Percentiles rank a stretch among this genome's conserved stretches.
Conservation (phyloP, 1,140 invertebrate species). For the Pseudomyrmex pallidus region DNA sequence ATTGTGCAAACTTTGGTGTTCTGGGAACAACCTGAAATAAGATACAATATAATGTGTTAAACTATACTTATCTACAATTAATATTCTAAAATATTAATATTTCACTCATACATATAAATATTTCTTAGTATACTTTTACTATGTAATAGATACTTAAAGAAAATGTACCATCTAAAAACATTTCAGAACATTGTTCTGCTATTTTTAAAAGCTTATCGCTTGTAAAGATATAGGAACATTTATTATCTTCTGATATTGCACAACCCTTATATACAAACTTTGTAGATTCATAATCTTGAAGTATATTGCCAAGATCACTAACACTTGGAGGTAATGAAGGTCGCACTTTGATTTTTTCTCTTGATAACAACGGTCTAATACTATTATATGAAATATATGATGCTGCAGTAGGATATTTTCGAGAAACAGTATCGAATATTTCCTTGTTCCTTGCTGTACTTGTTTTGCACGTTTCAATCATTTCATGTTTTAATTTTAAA, state of each 20-base stretch:
- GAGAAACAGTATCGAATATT: constrained; percentile 19
- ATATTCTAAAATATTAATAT: too few relatives aligned
- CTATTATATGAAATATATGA: constrained; percentile 3
- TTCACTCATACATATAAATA: too few relatives aligned
- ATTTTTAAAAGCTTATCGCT: too few relatives aligned
- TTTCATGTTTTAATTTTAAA: constrained; percentile 13
- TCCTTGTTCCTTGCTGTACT: constrained; percentile 1
- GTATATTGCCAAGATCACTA: background rate
- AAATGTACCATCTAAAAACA: too few relatives aligned
- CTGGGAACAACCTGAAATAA: too few relatives aligned
- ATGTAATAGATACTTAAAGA: too few relatives aligned
- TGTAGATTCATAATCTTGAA: background rate
- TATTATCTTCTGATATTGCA: constrained; percentile 2
- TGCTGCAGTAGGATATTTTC: constrained; percentile 11
- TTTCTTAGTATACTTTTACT: too few relatives aligned
- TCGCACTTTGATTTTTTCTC: constrained; percentile 6
- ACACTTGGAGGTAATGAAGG: constrained; percentile 3
- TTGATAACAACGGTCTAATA: background rate
- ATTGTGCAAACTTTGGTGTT: too few relatives aligned
- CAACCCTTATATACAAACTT: background rate
- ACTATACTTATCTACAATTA: too few relatives aligned
- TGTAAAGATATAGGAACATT: too few relatives aligned
- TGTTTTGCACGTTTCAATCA: constrained; percentile 1
- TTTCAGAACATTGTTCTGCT: too few relatives aligned
- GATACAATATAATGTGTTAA: too few relatives aligned